phyloP scores from a whole-genome alignment of 2,888 invertebrate species.

The Drosophila bunnanda region DNA sequence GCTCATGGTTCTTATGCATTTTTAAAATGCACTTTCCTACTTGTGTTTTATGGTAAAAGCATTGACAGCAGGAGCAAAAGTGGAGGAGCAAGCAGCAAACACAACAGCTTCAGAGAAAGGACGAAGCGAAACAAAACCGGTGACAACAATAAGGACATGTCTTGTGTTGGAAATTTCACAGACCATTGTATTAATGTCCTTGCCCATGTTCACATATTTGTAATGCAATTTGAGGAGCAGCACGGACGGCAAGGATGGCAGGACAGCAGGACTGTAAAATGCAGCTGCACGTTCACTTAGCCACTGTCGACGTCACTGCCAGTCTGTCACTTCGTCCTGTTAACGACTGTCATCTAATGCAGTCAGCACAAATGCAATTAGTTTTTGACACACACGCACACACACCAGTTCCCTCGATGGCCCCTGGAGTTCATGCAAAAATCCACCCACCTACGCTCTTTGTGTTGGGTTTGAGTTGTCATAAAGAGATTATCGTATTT shows the following conservation, averaged over 20 bases:
- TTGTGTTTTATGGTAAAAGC: conserved; percentile 65
- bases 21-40: conserved; percentile 75
- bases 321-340: conserved; percentile 51
- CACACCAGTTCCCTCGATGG: conserved; percentile 17
- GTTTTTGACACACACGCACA: conserved; percentile 53
- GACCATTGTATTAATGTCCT: conserved; percentile 67
- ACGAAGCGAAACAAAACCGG: conserved; percentile 11
- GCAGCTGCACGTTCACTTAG: conserved; percentile 34
- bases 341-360: conserved; percentile 42
- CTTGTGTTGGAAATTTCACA: conserved; percentile 61
- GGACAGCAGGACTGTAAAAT: conserved; percentile 5
- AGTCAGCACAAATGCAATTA: conserved; percentile 66
- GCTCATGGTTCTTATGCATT: conserved; percentile 70
- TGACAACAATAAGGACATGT: conserved; percentile 46
- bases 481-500: conserved; percentile 66
- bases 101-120: conserved; percentile 25
- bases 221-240: conserved; percentile 67
- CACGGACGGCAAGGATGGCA: conserved; percentile 19
- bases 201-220: conserved; percentile 54
- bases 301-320: conserved; percentile 44
- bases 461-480: conserved; percentile 45
- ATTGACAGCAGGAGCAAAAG: conserved; percentile 52
- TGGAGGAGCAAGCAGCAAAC: conserved; percentile 1
- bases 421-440: conserved; percentile 26
- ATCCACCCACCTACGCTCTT: conserved; percentile 34